Evolutionary conservation across 2,797 vertebrate genomes (phyloP), one percentile per base, ranked within the genome.

Genomic region (Alosa sapidissima): DNA sequence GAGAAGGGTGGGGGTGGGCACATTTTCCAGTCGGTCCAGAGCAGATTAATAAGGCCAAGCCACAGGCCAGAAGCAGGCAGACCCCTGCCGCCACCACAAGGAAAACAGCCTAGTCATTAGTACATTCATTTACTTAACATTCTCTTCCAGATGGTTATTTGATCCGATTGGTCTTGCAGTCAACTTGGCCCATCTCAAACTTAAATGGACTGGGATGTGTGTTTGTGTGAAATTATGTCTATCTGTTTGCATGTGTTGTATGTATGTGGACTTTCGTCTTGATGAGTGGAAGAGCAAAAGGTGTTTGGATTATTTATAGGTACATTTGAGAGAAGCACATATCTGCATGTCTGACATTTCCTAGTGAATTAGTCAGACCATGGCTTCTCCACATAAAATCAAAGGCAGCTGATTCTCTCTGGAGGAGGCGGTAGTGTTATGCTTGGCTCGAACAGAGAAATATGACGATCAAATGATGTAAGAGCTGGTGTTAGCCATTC

Each of bases 271-370:
- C 14, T 47, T 78, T 28, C 47, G 72, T 45, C 16, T 78, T 47
- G 16, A 14, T 47, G 16, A 47, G 41, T 16, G 9, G 72, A 78
- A 7, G 28, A 45, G 41, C 3, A 7, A 7, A 72, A 47, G 72
- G 41, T 45, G 68, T 72, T 21, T 75, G 68, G 68, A 45, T 33
- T 78, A 78, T 78, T 47, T 21, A 21, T 8, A 78, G 72, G 19
- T 21, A 21, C 21, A 78, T 78, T 78, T 47, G 4, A 78, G 72
- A 21, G 16, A 78, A 47, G 16, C 41, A 45, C 68, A 41, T 11
- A 75, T 75, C 45, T 75, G 72, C 72, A 78, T 78, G 72, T 21
- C 72, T 78, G 72, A 78, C 72, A 78, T 78, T 78, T 78, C 41
- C 72, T 7, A 78, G 72, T 36, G 16, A 78, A 47, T 78, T 78